A percentile compares a stretch with the other conserved stretches of the same genome.
Evolutionary conservation across 2,113 vertebrate genomes (phyloP).

Genomic region (Empidonax alnorum): DNA sequence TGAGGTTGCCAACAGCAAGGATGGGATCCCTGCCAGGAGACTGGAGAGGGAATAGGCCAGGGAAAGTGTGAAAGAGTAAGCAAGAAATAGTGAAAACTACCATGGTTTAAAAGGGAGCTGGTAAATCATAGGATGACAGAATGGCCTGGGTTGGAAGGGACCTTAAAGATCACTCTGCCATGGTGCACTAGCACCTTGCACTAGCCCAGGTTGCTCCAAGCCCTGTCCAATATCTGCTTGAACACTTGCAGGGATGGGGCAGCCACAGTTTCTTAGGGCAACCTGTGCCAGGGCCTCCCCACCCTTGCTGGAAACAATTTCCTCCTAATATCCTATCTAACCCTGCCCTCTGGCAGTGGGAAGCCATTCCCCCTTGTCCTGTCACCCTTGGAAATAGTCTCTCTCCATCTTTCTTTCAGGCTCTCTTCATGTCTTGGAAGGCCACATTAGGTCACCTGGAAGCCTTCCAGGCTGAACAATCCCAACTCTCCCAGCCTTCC

Average conservation of each 20-base stretch:
- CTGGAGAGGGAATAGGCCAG: background rate
- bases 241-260: background rate
- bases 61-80: background rate
- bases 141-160: background rate
- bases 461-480: background rate
- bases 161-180: background rate
- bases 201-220: background rate
- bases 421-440: background rate
- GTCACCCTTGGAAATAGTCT: fast-evolving
- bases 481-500: background rate
- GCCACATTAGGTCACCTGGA: background rate
- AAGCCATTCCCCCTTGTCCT: fast-evolving
- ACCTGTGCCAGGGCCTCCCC: background rate
- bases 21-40: background rate
- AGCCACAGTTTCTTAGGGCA: background rate
- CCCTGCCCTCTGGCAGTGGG: fast-evolving
- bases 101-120: background rate
- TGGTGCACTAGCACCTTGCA: background rate
- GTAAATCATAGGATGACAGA: background rate
- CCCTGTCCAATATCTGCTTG: background rate
- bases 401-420: fast-evolving
- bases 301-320: fast-evolving
- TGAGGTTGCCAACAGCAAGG: background rate
- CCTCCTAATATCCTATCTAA: fast-evolving
- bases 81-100: background rate